Percentiles rank a stretch among this genome's conserved stretches.
Evolutionary conservation across 30 jellyfish, hydroid and myxozoan species (phyloP).

Genomic region (Hydractinia symbiolongicarpus): DNA sequence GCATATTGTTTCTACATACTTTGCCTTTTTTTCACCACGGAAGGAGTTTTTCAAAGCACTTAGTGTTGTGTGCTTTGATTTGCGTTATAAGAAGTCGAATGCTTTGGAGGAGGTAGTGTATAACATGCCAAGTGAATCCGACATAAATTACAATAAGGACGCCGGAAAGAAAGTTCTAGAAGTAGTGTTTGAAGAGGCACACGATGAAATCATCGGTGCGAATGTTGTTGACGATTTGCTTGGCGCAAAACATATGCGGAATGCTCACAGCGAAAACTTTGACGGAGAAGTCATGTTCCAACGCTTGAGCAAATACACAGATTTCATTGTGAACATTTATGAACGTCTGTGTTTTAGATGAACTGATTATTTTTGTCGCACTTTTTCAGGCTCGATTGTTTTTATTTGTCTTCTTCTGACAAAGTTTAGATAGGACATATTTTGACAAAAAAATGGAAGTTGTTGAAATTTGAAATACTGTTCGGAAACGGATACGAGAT

Average conservation of each 20-base stretch:
- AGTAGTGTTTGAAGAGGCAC: constrained; percentile 84
- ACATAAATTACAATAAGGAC: constrained; percentile 22
- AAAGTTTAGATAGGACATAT: too few relatives aligned
- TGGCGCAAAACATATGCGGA: constrained; percentile 62
- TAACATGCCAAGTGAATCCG: constrained; percentile 56
- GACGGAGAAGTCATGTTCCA: constrained; percentile 55
- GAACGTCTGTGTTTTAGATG: too few relatives aligned
- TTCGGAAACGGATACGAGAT: too few relatives aligned
- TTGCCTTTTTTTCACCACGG: too few relatives aligned
- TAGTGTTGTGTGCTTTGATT: constrained; percentile 78
- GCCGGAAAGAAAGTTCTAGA: constrained; percentile 72
- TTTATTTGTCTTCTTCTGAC: too few relatives aligned
- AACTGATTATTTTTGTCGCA: too few relatives aligned
- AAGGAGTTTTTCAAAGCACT: constrained; percentile 47
- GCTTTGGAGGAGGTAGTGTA: constrained; percentile 67
- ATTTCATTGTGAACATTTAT: constrained; percentile 55
- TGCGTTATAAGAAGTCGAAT: constrained; percentile 71
- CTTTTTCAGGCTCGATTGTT: too few relatives aligned
- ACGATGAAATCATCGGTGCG: constrained; percentile 60
- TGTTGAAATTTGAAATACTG: too few relatives aligned
- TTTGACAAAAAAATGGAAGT: too few relatives aligned
- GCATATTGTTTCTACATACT: too few relatives aligned
- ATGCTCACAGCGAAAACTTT: constrained; percentile 28
- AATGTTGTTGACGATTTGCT: constrained; percentile 78
- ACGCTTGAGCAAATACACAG: constrained; percentile 83